Base-by-base conservation (phyloP, 2,113 vertebrate species). In the Scatophagus argus region DNA sequence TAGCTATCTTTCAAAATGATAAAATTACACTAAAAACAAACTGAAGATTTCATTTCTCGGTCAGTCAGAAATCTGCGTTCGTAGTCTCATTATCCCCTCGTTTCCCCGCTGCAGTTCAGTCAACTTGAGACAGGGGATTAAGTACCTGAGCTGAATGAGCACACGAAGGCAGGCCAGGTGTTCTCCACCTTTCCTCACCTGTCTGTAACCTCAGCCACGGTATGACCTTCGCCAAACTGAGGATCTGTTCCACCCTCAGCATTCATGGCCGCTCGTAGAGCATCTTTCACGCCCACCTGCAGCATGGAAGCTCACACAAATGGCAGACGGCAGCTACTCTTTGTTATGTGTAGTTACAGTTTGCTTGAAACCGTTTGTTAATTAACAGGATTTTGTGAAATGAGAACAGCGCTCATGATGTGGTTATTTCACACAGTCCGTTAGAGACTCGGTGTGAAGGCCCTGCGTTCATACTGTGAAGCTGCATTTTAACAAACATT, bases 141-240 rank as follows among this genome's bases (percentile, higher is more conserved):
- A 8, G 17, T 56, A 32, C 21, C 71, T 70, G 51, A 81, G 81
- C 76, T 74, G 47, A 83, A 81, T 31, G 59, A 60, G 0, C 52
- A 31, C 21, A 39, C 38, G n/a, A 59, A 51, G 21, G 34, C 23
- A 32, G n/a, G 31, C 69, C 36, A 77, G 3, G 8, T 25, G 73
- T 77, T 67, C 43, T 84, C 79, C 55, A 66, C 86, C 74, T 74
- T 41, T 51, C 67, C 61, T 69, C 62, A 41, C 14, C 59, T 14
- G 74, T 11, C 64, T 43, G 46, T 34, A 3, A 61, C 34, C 58
- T 65, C 69, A 43, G 58, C 16, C 41, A 6, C 58, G 61, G 82
- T 67, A 78, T 83, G 74, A 72, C 19, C 74, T 23, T 27, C 7
- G 8, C 8, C 66, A 21, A 69, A 70, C 46, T 36, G n/a, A 38